Evolutionary conservation across 37 sponge, comb jelly and placozoan species (phyloP).

Genomic region (Bolinopsis microptera): DNA sequence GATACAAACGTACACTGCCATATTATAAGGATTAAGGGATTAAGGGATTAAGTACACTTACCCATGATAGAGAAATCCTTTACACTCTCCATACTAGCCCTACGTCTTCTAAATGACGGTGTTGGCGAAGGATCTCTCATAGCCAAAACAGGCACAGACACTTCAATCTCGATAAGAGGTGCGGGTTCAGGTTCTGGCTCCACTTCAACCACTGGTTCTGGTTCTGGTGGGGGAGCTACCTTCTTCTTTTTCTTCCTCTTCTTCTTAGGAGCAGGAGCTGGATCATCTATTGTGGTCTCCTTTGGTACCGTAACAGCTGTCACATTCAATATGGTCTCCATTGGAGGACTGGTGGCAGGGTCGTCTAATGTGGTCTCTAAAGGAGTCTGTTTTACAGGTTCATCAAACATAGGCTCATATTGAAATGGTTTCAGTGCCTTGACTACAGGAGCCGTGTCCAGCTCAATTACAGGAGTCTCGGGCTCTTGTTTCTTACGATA

Average conservation of each 20-base stretch:
- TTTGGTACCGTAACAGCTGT: background rate
- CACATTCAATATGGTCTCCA: background rate
- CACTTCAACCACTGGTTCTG: background rate
- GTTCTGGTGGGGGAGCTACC: background rate
- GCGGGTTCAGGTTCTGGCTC: background rate
- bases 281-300: conserved; percentile 35
- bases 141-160: background rate
- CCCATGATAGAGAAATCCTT: conserved; percentile 55
- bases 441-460: conserved; percentile 2
- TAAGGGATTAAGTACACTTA: background rate
- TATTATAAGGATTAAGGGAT: too few species aligned
- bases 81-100: conserved; percentile 60
- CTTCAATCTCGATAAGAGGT: background rate
- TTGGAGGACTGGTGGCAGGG: background rate
- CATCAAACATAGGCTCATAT: background rate
- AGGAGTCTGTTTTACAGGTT: background rate
- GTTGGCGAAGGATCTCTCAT: conserved; percentile 15
- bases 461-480: background rate
- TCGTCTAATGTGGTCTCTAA: background rate
- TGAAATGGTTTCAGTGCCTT: background rate
- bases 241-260: conserved; percentile 31
- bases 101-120: conserved; percentile 39
- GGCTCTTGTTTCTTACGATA: background rate
- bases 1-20: too few species aligned
- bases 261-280: background rate